phyloP scores from a whole-genome alignment of 2,797 vertebrate genomes.

The Liparis tanakae region DNA sequence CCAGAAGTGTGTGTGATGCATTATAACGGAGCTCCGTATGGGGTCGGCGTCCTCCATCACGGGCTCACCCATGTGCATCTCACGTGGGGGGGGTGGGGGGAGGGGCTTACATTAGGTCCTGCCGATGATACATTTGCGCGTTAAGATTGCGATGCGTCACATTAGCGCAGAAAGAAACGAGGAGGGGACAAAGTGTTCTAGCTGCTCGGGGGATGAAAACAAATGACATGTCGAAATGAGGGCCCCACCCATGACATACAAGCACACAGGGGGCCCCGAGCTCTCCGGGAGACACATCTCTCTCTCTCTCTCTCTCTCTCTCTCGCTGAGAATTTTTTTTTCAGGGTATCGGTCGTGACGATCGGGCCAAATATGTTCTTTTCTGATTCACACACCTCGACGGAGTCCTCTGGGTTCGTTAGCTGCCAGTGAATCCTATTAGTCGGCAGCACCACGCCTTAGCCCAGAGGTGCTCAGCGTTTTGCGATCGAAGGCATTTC shows the following conservation, averaged over 20 bases:
- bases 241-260: not conserved
- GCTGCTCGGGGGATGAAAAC: constrained; percentile 49
- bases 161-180: constrained; percentile 50
- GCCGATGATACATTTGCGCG: constrained; percentile 65
- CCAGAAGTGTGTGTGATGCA: constrained; percentile 75
- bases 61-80: constrained; percentile 67
- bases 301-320: no score
- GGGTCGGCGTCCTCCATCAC: constrained; percentile 71
- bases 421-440: not conserved
- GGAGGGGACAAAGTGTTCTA: constrained; percentile 21
- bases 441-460: no score
- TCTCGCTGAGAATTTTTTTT: not conserved
- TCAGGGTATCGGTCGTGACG: not conserved
- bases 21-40: constrained; percentile 50
- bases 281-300: not conserved
- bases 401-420: not conserved
- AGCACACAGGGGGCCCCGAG: not conserved
- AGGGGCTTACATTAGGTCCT: not conserved
- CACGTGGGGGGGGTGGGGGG: not conserved
- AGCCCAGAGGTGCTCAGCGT: no score
- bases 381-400: not conserved
- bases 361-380: not conserved
- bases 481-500: no score
- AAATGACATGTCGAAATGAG: constrained; percentile 30
- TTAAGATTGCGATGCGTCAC: constrained; percentile 58